Base-by-base conservation (phyloP, 92 coral and sea anemone genomes). In the Pocillopora grandis region DNA sequence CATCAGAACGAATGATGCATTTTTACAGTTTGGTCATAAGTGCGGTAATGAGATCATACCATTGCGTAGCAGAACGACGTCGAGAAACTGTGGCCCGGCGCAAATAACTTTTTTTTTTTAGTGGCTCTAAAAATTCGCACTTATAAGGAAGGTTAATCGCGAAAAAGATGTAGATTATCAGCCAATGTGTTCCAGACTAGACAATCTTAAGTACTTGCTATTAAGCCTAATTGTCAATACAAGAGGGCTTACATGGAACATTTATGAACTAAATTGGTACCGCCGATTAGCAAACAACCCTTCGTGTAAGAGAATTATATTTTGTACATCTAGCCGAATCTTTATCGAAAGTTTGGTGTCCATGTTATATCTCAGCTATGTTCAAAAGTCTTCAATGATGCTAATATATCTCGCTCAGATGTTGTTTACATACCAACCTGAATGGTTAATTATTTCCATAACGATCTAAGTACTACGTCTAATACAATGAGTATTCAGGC, bases 151-250 rank as follows among this genome's bases (percentile, higher is more conserved):
- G 52, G 52, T 42, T 42, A 7, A 20, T 15, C 21, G 33, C 2
- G 12, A 16, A 12, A 2, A 55, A 56, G 18, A 75, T 75, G 33
- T 13, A 58, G 66, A 75, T 75, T 57, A 75, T 21, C 61, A 62
- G 78, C 60, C 18, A 1, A 20, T 14, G 23, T 31, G 33, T 27
- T 75, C 33, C 7, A 35, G 21, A 42, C 12, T 18, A 75, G 58
- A 57, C 78, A 75, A 75, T 33, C 14, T n/a, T 8, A 72, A 72
- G 60, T 72, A 52, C 12, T 59, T 49, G 56, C n/a, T 72, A 75
- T 67, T 69, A 14, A 36, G 21, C 65, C 12, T 23, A 57, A 52
- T 75, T 11, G 78, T 57, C 10, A 57, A 75, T 62, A 75, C 65
- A n/a, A 10, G 15, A 13, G 33, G 72, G 72, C 72, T 68, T 68